Base-by-base conservation (phyloP, 2,797 vertebrate species). In the Ptychadena robeensis region DNA sequence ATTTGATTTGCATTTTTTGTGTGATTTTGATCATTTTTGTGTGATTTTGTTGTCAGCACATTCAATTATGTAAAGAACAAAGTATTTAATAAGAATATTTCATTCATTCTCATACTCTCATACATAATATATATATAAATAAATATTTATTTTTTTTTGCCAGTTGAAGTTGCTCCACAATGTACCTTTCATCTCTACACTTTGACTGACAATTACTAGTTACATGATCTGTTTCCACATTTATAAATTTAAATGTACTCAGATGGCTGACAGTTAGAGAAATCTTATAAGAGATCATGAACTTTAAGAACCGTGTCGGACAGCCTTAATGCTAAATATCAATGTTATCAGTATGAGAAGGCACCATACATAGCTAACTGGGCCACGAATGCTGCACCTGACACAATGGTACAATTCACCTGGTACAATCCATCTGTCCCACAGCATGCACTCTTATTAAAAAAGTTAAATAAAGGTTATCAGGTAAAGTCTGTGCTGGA, bases 401-500 rank as follows among this genome's bases (percentile, higher is more conserved):
- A 6, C 44, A 53, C 44, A 53, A n/a, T 53, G 44, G 44, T n/a
- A n/a, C n/a, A n/a, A n/a, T n/a, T 11, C 28, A 38, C 30, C 14
- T 11, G 57, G 53, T 9, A 34, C n/a, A 61, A 57, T 37, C n/a
- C 6, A 40, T 38, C 67, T 38, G 5, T 48, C 40, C 48, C 18
- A 28, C 18, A 30, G 22, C 4, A n/a, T 59, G 30, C 44, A 34
- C 25, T 65, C 18, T 44, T 77, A 3, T 32, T 44, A 48, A 44
- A 57, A 11, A 53, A 53, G 31, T n/a, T n/a, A 34, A 35, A 67
- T n/a, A 18, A 78, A 77, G 30, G 28, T 53, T 48, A 78, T 78
- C 63, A 53, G 25, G 75, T 78, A 28, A 10, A n/a, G 10, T 74
- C 71, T 44, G 4, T 76, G 73, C 73, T 82, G 27, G 73, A 76